Evolutionary conservation across 2,888 invertebrate genomes (phyloP), one percentile per base, ranked within the genome.

Genomic region (Oxyteleia sp.): DNA sequence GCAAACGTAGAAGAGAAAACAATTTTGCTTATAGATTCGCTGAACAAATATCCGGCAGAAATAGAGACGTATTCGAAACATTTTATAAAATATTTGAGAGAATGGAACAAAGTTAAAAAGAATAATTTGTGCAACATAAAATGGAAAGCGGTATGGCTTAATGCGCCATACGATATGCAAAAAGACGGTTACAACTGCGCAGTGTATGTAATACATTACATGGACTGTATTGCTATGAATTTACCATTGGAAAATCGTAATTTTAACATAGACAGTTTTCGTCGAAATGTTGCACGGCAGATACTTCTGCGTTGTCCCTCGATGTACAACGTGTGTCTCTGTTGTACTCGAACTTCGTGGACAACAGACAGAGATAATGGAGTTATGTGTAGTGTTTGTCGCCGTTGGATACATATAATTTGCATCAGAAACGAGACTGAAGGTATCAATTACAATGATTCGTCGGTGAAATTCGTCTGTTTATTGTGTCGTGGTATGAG

Each of bases 321-420:
- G 13, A 26, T 29, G 29, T 16, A 29, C 15, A 51, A 51, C 13
- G 13, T 13, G 8, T 51, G 51, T 10, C 13, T 51, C 5, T 1
- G 0, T 13, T 51, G 51, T 51, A 1, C 8, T 2, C n/a, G n/a
- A n/a, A n/a, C n/a, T n/a, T n/a, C n/a, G n/a, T n/a, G n/a, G n/a
- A n/a, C n/a, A n/a, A n/a, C n/a, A n/a, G n/a, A n/a, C n/a, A n/a
- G n/a, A n/a, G n/a, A n/a, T 11, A 8, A 32, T 4, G 32, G 53
- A 29, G 53, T 53, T 15, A 53, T 53, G 53, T 53, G 53, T 16
- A 32, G 15, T 32, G 16, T 53, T 16, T 53, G 53, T 16, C 18
- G 16, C 0, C 53, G 29, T 16, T 53, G 53, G 53, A 29, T 53
- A 2, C 53, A 53, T 32, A 0, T n/a, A 7, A 29, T 32, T 5